Base-by-base conservation (phyloP, 2,113 vertebrate species). In the Microcebus murinus region DNA sequence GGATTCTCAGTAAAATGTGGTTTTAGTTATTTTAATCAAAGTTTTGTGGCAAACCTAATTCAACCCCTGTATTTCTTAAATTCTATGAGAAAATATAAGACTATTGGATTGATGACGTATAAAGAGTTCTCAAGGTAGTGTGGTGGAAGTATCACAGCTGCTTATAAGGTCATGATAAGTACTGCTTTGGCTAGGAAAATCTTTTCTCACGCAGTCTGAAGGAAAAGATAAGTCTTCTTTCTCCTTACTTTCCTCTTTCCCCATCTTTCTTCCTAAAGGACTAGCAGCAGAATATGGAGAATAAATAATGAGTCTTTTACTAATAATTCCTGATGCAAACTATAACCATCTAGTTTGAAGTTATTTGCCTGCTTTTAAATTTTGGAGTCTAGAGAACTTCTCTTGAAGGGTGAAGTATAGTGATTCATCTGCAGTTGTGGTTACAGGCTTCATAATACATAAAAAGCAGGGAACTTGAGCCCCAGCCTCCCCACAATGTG, bases 1-100 rank as follows among this genome's bases (percentile, higher is more conserved):
- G 59, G 31, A 87, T 87, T 96, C 18, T 96, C 45, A 67, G 82
- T 74, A 94, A 88, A 95, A 94, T 80, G 1, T 94, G n/a, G 17
- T 80, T 77, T 82, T 76, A 65, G 63, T 94, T 94, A 71, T 55
- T 74, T 81, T 45, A 79, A 88, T 55, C 80, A 88, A 80, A 52
- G 71, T 86, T 88, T 89, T 88, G 34, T 85, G 61, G 17, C 67
- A 96, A 77, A 92, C 10, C 10, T 48, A 39, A 71, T 95, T 95
- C 70, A 90, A 42, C 18, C 20, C 34, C 8, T 8, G 3, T 91
- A 67, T 70, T 94, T 95, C 90, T 76, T n/a, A n/a, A 94, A 86
- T 17, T 68, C 42, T 48, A 4, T 34, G 23, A 77, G 23, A 95
- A 23, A 21, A 39, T 96, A 55, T 68, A 88, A 93, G 65, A 81